These are phyloP conservation scores for Drosophila rhopaloa DNA, from an alignment of 1,140 invertebrate genomes.

Conservation along the genomic window DNA sequence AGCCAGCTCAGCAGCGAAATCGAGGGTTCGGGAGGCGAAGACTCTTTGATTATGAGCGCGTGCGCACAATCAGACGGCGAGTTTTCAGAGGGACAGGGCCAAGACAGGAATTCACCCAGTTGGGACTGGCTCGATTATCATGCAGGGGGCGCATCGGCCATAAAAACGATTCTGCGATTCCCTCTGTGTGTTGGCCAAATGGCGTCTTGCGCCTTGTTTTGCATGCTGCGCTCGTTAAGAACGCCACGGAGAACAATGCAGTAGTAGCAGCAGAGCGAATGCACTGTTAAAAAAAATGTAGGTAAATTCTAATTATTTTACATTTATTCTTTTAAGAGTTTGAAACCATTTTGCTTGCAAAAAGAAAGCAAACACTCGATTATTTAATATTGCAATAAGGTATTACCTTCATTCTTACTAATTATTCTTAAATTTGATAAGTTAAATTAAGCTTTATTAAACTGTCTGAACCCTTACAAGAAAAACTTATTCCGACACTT, in stretches of 20 bases:
- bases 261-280: constrained; percentile 20
- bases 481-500: too few relatives aligned
- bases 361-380: too few relatives aligned
- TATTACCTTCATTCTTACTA: too few relatives aligned
- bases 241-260: constrained; percentile 72
- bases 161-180: constrained; percentile 74
- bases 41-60: constrained; percentile 77
- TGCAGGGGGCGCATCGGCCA: constrained; percentile 70
- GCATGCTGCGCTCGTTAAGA: constrained; percentile 76
- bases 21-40: constrained; percentile 15
- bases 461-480: too few relatives aligned
- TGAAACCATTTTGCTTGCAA: too few relatives aligned
- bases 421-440: too few relatives aligned
- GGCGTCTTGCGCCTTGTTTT: constrained; percentile 80
- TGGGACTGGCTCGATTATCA: constrained; percentile 58
- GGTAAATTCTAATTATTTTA: too few relatives aligned
- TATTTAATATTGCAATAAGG: too few relatives aligned
- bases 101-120: constrained; percentile 29
- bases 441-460: too few relatives aligned
- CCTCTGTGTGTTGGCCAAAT: constrained; percentile 65
- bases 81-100: constrained; percentile 21
- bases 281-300: constrained; percentile 7
- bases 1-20: constrained; percentile 17
- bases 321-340: too few relatives aligned
- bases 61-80: constrained; percentile 71